Evolutionary conservation across 2,888 invertebrate species (phyloP).

Genomic region (Drosophila ezoana): DNA sequence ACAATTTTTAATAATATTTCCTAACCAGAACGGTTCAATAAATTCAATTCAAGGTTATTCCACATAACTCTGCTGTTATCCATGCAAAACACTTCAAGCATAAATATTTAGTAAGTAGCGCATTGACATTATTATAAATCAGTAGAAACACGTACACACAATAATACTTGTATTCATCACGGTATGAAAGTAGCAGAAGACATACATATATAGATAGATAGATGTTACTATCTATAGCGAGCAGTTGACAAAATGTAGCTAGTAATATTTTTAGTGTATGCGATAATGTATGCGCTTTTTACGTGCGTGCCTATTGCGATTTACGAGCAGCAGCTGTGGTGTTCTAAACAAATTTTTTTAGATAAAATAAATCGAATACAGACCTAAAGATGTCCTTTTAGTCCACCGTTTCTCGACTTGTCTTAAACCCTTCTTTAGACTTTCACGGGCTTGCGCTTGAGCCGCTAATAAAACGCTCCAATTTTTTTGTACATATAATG

Average conservation of each 20-base stretch:
- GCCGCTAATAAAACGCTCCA: slow-evolving; percentile 45
- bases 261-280: slow-evolving; percentile 69
- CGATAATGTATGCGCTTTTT: slow-evolving; percentile 65
- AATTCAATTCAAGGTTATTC: slow-evolving; percentile 13
- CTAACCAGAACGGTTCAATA: background rate
- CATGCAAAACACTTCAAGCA: slow-evolving; percentile 19
- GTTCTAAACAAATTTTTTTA: slow-evolving; percentile 71
- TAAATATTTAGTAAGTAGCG: slow-evolving; percentile 39
- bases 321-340: slow-evolving; percentile 77
- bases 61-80: slow-evolving; percentile 29
- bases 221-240: slow-evolving; percentile 26
- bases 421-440: slow-evolving; percentile 21
- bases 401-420: slow-evolving; percentile 30
- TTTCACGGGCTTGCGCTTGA: slow-evolving; percentile 64
- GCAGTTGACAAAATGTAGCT: slow-evolving; percentile 64
- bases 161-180: slow-evolving; percentile 8
- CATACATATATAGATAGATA: slow-evolving; percentile 19
- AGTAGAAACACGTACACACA: slow-evolving; percentile 19
- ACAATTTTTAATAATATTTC: too few relatives aligned
- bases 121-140: slow-evolving; percentile 38
- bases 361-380: slow-evolving; percentile 39
- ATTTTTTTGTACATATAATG: slow-evolving; percentile 72
- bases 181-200: slow-evolving; percentile 25
- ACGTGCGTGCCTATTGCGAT: slow-evolving; percentile 65
- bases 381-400: slow-evolving; percentile 31